A percentile compares a stretch with the other conserved stretches of the same genome.
Conservation (phyloP, 2,113 vertebrate species). For the Herpetotheres cachinnans region DNA sequence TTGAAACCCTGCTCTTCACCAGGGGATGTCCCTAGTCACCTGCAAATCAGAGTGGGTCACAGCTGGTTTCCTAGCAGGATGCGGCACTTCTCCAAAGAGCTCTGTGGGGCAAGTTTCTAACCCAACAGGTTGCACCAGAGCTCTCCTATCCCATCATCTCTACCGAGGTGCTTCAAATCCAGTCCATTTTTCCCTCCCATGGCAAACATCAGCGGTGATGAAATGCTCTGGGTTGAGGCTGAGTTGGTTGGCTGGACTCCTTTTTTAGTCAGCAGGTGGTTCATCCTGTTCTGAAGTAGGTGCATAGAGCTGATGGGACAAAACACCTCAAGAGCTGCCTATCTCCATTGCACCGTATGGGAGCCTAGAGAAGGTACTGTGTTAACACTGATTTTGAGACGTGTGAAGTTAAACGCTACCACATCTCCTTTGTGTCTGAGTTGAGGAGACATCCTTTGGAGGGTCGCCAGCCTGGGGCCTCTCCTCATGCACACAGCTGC, state of each 20-base stretch:
- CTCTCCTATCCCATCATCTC: neutral
- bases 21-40: no score
- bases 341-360: rapidly evolving
- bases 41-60: neutral
- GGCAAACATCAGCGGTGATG: neutral
- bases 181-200: neutral
- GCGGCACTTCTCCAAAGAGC: neutral
- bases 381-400: neutral
- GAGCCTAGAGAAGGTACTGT: neutral
- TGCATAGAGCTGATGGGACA: neutral
- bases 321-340: neutral
- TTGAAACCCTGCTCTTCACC: neutral
- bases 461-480: neutral
- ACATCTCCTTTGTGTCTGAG: neutral
- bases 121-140: neutral
- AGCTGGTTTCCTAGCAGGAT: neutral
- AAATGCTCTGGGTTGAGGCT: neutral
- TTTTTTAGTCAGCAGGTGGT: neutral
- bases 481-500: neutral
- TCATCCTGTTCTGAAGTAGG: neutral
- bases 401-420: neutral
- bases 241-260: neutral
- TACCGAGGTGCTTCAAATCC: neutral
- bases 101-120: neutral
- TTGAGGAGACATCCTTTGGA: neutral